Evolutionary conservation across 2,797 vertebrate species (phyloP), one percentile per base, ranked within the genome.

Genomic region (Schizopygopsis pylzovi): DNA sequence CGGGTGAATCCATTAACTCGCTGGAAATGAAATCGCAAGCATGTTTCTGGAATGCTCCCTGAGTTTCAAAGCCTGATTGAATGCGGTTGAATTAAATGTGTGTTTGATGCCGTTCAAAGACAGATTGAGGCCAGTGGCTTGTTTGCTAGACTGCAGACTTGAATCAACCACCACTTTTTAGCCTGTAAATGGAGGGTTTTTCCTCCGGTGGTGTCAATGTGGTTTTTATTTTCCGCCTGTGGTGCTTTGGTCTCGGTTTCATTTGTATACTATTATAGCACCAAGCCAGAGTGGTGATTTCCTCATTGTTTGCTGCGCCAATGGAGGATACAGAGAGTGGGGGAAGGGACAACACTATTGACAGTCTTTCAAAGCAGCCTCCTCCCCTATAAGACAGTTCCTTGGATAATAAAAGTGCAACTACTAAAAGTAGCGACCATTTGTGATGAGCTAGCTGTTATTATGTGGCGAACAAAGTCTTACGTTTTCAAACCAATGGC

Each of bases 1-100:
- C 10, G n/a, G 22, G 71, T 33, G 65, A 80, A 86, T 86, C 84
- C 85, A 47, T 73, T 68, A 59, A 65, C 68, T 59, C 41, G 67
- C 59, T 22, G 1, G 1, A 75, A 85, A 75, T 85, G 54, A 68
- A 61, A 39, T 61, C 20, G 84, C 78, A 71, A 79, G 75, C 83
- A 85, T 77, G 59, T 59, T 78, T 78, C 47, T 68, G 54, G 71
- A 83, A 76, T 67, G 49, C 79, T 79, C 11, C 33, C 56, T 56
- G 81, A 75, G 78, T 54, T 81, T 37, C 72, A 79, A 85, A 45
- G 75, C 59, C 52, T 78, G 75, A 88, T 79, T 82, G 79, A 83
- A 65, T 61, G 45, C 12, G 16, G n/a, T 37, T 4, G 75, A 54
- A 81, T 63, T 85, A 70, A 71, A 85, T 63, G 61, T 63, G 61